Conservation (phyloP, 2,888 invertebrate genomes). For the Drosophila recens region DNA sequence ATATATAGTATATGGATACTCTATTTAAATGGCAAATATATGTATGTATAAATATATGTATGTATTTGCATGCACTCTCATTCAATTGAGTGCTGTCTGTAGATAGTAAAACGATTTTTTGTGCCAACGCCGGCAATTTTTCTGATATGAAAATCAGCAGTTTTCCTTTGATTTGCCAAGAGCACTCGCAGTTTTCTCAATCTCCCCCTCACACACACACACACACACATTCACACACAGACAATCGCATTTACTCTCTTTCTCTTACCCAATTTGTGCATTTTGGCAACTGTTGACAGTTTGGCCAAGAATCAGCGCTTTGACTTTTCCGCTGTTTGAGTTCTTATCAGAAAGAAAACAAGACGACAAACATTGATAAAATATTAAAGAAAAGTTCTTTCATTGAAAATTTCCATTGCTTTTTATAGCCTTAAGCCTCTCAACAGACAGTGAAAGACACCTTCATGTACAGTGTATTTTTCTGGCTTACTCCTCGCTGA, state of each 20-base stretch:
- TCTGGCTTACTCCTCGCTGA: background rate
- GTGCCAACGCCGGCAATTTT: constrained; percentile 71
- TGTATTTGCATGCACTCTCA: constrained; percentile 55
- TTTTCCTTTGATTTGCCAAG: constrained; percentile 66
- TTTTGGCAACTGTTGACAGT: constrained; percentile 67
- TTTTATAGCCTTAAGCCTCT: background rate
- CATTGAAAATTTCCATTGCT: background rate
- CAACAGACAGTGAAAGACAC: background rate
- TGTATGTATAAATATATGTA: constrained; percentile 11
- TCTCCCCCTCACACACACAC: background rate
- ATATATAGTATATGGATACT: constrained; percentile 23
- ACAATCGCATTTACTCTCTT: background rate
- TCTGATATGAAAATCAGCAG: constrained; percentile 76
- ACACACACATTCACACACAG: background rate
- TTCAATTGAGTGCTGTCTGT: constrained; percentile 55
- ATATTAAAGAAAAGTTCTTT: constrained; percentile 6
- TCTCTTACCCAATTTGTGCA: constrained; percentile 27
- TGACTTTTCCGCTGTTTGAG: constrained; percentile 48
- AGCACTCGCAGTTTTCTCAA: constrained; percentile 20
- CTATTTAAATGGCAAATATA: constrained; percentile 14
- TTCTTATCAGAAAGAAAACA: constrained; percentile 37
- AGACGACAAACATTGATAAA: constrained; percentile 7
- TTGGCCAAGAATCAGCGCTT: constrained; percentile 37
- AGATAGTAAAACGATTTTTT: constrained; percentile 59
- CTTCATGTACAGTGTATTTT: constrained; percentile 16